phyloP scores from a whole-genome alignment of 1,140 invertebrate species.

The Agrypnia vestita region DNA sequence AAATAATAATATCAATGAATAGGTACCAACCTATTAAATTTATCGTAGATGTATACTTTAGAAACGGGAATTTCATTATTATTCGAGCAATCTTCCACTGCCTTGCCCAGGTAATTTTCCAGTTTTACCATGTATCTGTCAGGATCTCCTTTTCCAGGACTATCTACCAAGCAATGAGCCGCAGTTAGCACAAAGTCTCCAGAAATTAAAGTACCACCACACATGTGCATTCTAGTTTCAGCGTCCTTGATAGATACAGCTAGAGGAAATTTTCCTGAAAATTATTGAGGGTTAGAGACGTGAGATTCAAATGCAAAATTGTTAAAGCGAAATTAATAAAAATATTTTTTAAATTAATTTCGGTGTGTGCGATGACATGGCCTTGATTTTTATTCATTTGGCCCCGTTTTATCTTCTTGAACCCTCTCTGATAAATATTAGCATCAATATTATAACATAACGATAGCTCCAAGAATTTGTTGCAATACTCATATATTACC shows the following conservation, averaged over 20 bases:
- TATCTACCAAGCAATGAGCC: slow-evolving; percentile 69
- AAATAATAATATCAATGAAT: not conserved
- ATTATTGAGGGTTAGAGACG: not conserved
- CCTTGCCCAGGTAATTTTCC: slow-evolving; percentile 35
- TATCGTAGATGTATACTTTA: slow-evolving; percentile 45
- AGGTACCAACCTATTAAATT: slow-evolving; percentile 54
- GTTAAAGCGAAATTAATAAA: not conserved
- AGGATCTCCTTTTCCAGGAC: slow-evolving; percentile 32
- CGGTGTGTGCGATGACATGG: not conserved
- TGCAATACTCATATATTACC: no score
- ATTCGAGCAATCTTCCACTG: not conserved
- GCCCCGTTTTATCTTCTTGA: no score
- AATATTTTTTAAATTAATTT: slow-evolving; percentile 2
- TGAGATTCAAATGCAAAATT: no score
- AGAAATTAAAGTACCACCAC: slow-evolving; percentile 72
- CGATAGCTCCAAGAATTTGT: no score
- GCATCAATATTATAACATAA: no score
- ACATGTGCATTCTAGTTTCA: slow-evolving; percentile 62
- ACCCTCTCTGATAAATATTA: no score
- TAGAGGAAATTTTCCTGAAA: slow-evolving; percentile 49
- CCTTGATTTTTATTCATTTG: no score
- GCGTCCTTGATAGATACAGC: slow-evolving; percentile 49
- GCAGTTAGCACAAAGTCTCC: slow-evolving; percentile 70
- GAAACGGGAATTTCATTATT: slow-evolving; percentile 29
- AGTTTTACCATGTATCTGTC: slow-evolving; percentile 37